Base-by-base conservation (phyloP, 2,888 invertebrate species). In the Penaeus monodon region DNA sequence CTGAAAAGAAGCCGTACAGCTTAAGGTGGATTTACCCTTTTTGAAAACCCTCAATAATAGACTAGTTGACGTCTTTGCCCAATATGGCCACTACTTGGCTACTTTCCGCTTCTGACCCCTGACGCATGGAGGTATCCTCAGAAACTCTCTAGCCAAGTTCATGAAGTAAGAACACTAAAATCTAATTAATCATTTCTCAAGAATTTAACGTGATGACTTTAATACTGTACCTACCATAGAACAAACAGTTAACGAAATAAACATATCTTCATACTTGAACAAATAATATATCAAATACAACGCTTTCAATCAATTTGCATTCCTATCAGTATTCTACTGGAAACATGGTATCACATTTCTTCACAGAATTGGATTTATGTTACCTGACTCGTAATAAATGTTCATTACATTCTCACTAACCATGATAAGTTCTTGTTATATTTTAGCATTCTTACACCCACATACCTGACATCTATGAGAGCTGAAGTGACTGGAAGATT, bases 401-500 rank as follows among this genome's bases (percentile, higher is more conserved):
- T 57, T 57, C 57, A 57, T 57, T 57, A 57, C 57, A 57, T 12
- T 57, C 57, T 57, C 57, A 57, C 57, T 57, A 57, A 57, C 57
- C 57, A 57, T 57, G 57, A 57, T 57, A 57, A 57, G 57, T 57
- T 57, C 57, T 57, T 57, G 57, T 57, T 57, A 57, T 57, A 57
- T 70, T 80, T 70, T 78, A 87, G 82, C 79, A 83, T 78, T 82
- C 86, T 83, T 77, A 70, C n/a, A 81, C 44, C 70, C 49, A 81
- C 81, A 81, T 70, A 66, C 82, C 68, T 27, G 82, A 78, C 83
- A 81, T 73, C 79, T 68, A 83, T 64, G 82, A 83, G 86, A 87
- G 86, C 82, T 87, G 83, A 87, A 87, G 83, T 87, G 83, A 83
- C 83, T 88, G 88, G 88, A 88, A 88, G 88, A 88, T 76, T 88